Percentiles rank a stretch among this genome's conserved stretches.
Evolutionary conservation across 2,888 invertebrate genomes (phyloP).

Genomic region (Entomobrya proxima): DNA sequence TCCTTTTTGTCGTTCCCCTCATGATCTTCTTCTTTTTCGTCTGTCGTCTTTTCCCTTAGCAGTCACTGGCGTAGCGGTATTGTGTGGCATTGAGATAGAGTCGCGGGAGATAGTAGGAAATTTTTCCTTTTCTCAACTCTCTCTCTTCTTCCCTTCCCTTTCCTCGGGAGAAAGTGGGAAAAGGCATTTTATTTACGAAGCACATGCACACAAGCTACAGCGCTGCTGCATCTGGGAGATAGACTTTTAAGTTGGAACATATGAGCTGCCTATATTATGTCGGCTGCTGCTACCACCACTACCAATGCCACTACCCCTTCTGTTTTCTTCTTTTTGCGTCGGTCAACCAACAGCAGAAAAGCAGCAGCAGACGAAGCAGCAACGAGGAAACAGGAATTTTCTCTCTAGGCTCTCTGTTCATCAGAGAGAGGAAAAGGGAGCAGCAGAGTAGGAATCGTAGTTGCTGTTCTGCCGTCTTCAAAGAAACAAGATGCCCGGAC

Average conservation of each 20-base stretch:
- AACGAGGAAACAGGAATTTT: not conserved
- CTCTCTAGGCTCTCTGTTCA: not conserved
- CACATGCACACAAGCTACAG: not conserved
- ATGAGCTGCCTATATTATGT: constrained; percentile 9
- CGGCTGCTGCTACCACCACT: not conserved
- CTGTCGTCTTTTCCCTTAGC: not conserved
- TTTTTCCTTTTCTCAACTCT: not conserved
- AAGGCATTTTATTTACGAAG: not conserved
- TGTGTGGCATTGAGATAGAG: constrained; percentile 1
- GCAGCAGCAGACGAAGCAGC: not conserved
- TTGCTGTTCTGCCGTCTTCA: constrained; percentile 26
- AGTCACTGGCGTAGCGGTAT: not conserved
- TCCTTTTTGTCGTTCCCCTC: not conserved
- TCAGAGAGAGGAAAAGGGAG: constrained; percentile 5
- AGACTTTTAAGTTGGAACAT: not conserved
- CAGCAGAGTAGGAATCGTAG: constrained; percentile 8
- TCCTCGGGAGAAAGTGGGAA: not conserved
- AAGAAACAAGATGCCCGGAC: constrained; percentile 1
- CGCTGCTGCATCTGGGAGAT: too few relatives aligned
- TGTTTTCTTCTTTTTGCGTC: constrained; percentile 28
- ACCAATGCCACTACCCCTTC: not conserved
- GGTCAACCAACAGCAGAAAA: constrained; percentile 25
- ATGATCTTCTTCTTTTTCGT: not conserved
- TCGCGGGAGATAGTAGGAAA: not conserved
- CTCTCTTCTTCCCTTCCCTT: not conserved